phyloP scores from a whole-genome alignment of 23 tunicate species.

The Ascidia mentula region DNA sequence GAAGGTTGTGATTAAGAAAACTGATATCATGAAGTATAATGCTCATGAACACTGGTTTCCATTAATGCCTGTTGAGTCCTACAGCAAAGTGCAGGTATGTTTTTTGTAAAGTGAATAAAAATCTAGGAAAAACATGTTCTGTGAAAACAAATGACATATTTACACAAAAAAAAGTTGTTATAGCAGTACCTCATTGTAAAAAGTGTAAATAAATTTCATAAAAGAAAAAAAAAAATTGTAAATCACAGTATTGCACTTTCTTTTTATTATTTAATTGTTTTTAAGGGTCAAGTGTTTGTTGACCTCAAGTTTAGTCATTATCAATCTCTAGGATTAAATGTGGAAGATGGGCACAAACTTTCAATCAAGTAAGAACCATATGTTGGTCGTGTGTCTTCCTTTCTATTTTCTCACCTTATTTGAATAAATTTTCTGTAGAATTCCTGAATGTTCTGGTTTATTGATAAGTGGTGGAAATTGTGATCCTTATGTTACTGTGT shows the following conservation, averaged over 20 bases:
- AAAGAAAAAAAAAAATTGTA: background rate
- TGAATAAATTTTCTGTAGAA: constrained; percentile 3
- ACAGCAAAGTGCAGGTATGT: constrained; percentile 27
- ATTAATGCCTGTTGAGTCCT: constrained; percentile 18
- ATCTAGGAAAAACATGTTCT: background rate
- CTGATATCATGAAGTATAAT: constrained; percentile 19
- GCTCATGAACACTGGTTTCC: constrained; percentile 46
- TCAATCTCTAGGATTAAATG: constrained; percentile 8
- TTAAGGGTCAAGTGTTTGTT: constrained; percentile 50
- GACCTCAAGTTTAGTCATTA: constrained; percentile 31
- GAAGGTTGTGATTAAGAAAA: constrained; percentile 33
- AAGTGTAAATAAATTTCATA: background rate
- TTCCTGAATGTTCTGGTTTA: constrained; percentile 43
- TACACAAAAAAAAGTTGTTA: background rate
- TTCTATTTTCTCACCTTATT: background rate
- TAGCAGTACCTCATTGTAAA: background rate
- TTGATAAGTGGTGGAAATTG: constrained; percentile 30
- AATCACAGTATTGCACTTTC: background rate
- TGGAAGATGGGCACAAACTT: constrained; percentile 23
- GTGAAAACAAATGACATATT: background rate
- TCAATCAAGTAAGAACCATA: constrained; percentile 14
- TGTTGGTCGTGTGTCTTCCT: background rate
- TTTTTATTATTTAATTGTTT: background rate
- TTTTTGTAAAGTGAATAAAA: background rate
- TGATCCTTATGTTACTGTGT: constrained; percentile 38